Conservation (phyloP, 2,888 invertebrate genomes). For the Isoperla grammatica region DNA sequence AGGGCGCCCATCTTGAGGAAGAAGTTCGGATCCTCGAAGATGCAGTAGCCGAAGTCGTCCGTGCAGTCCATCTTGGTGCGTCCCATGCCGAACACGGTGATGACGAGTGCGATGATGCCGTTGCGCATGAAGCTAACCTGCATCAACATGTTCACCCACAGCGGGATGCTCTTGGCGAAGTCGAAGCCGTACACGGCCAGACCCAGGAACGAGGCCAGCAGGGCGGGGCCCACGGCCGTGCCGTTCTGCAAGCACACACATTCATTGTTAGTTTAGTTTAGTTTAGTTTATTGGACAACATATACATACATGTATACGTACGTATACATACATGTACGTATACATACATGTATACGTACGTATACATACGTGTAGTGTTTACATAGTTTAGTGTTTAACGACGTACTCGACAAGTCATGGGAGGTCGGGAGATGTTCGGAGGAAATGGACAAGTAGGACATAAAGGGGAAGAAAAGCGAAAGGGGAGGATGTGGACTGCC, state of each 20-base stretch:
- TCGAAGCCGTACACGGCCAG: conserved; percentile 65
- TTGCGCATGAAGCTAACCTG: conserved; percentile 61
- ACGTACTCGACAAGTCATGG: too few relatives aligned
- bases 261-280: too few relatives aligned
- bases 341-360: too few relatives aligned
- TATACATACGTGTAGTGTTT: too few relatives aligned
- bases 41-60: conserved; percentile 52
- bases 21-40: conserved; percentile 53
- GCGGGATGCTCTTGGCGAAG: conserved; percentile 58
- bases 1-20: conserved; percentile 56
- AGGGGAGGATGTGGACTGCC: too few relatives aligned
- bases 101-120: conserved; percentile 57
- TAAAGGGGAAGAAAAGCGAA: too few relatives aligned
- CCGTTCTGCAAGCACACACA: conserved; percentile 63
- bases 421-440: too few relatives aligned
- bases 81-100: conserved; percentile 58
- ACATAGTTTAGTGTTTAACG: too few relatives aligned
- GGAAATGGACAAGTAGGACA: too few relatives aligned
- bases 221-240: conserved; percentile 59
- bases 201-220: conserved; percentile 61
- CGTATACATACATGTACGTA: too few relatives aligned
- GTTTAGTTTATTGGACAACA: too few relatives aligned
- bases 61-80: conserved; percentile 52
- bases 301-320: too few relatives aligned
- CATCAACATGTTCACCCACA: conserved; percentile 56